Conservation (phyloP, 2,888 invertebrate species). For the Eledona agricola region DNA sequence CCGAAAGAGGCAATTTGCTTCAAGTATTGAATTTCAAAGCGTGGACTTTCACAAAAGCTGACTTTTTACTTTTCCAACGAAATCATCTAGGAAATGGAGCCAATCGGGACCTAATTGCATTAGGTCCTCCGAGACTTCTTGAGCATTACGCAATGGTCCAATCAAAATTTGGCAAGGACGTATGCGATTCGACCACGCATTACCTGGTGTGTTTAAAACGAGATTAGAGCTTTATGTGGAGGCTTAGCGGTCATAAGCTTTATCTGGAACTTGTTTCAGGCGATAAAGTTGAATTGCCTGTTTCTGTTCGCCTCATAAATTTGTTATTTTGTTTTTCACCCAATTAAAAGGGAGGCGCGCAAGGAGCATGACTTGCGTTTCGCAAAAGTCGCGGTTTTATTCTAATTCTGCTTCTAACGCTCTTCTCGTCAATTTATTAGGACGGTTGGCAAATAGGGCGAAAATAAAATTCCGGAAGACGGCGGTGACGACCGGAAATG, state of each 20-base stretch:
- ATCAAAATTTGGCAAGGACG: conserved; percentile 6
- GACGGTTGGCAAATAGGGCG: conserved; percentile 18
- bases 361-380: too few species aligned
- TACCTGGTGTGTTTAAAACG: conserved; percentile 16
- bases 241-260: conserved; percentile 8
- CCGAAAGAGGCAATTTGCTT: conserved; percentile 12
- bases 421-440: conserved; percentile 20
- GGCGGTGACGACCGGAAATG: conserved; percentile 14
- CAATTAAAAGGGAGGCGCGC: too few species aligned
- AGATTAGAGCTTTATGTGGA: conserved; percentile 9
- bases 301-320: conserved; percentile 8
- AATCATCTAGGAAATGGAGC: not conserved
- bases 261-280: conserved; percentile 14
- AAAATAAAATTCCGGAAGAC: conserved; percentile 25
- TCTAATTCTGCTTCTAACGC: conserved; percentile 7
- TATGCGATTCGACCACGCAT: conserved; percentile 1
- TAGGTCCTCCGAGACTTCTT: not conserved
- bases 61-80: conserved; percentile 2
- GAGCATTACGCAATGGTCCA: conserved; percentile 5
- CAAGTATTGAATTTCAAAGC: conserved; percentile 11
- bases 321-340: conserved; percentile 9
- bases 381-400: too few species aligned
- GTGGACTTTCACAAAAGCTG: conserved; percentile 2
- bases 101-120: not conserved
- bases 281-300: conserved; percentile 13